Conservation (phyloP, 2,888 invertebrate species). For the Dynastes grantii region DNA sequence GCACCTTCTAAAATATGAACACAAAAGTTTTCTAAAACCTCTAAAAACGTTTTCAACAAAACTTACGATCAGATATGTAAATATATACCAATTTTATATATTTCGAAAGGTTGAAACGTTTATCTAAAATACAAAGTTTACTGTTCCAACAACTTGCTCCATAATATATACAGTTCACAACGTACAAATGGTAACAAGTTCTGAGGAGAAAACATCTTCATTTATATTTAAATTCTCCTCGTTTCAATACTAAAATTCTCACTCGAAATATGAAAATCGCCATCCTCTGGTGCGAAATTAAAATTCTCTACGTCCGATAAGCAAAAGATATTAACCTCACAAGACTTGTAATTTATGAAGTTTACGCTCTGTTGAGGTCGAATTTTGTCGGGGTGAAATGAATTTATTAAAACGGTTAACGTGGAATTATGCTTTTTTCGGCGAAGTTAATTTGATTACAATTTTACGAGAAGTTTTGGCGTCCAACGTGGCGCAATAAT, state of each 20-base stretch:
- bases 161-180: constrained; percentile 1
- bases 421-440: constrained; percentile 24
- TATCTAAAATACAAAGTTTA: constrained; percentile 10
- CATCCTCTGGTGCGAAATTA: constrained; percentile 14
- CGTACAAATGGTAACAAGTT: not conserved
- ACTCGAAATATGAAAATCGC: constrained; percentile 21
- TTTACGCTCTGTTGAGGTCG: constrained; percentile 14
- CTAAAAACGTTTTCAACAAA: not conserved
- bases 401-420: constrained; percentile 39
- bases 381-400: constrained; percentile 26
- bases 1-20: not conserved
- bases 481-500: not conserved
- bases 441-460: constrained; percentile 9
- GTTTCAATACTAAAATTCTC: constrained; percentile 9
- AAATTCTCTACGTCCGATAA: constrained; percentile 19
- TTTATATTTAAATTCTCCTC: constrained; percentile 17
- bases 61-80: too few species aligned
- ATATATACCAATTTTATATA: not conserved
- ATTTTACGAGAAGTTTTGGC: constrained; percentile 10
- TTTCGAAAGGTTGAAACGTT: not conserved
- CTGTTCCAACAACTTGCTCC: not conserved
- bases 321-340: constrained; percentile 32
- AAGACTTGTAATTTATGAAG: constrained; percentile 29
- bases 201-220: not conserved
- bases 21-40: not conserved